These are phyloP conservation scores for Battus philenor DNA, from an alignment of 1,140 invertebrate genomes.

Conservation along the genomic window DNA sequence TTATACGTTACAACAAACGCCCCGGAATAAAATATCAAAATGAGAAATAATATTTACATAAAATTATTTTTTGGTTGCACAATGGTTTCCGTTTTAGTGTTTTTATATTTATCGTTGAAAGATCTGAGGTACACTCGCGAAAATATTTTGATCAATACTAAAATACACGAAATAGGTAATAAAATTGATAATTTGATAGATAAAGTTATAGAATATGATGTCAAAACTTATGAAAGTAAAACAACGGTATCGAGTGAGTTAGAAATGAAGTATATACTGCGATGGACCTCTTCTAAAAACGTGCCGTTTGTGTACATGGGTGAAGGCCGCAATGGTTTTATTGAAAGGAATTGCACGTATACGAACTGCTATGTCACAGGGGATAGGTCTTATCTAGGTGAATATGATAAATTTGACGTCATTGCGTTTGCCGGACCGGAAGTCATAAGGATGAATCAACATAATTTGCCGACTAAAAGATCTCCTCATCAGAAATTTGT, in stretches of 20 bases:
- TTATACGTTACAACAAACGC: not conserved
- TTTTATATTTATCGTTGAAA: conserved; percentile 8
- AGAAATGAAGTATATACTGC: conserved; percentile 47
- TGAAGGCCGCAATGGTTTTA: conserved; percentile 34
- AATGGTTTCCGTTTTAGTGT: conserved; percentile 4
- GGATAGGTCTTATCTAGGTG: conserved; percentile 32
- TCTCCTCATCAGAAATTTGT: conserved; percentile 52
- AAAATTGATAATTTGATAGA: conserved; percentile 8
- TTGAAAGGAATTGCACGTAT: conserved; percentile 35
- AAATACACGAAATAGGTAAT: conserved; percentile 7
- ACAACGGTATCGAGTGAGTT: conserved; percentile 1
- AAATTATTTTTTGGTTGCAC: conserved; percentile 15
- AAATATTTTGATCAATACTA: conserved; percentile 4
- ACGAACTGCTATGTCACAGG: conserved; percentile 50
- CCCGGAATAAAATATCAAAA: not conserved
- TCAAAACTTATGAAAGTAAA: conserved; percentile 1
- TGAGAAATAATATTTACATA: conserved; percentile 11
- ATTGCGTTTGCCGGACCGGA: conserved; percentile 51
- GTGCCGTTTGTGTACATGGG: conserved; percentile 48
- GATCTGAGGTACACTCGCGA: not conserved
- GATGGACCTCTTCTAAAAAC: conserved; percentile 41
- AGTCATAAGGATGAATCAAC: conserved; percentile 19
- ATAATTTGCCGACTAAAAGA: conserved; percentile 29
- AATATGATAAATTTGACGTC: conserved; percentile 52
- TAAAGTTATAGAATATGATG: not conserved